These are phyloP conservation scores for Anisognathus igniventris DNA, from an alignment of 2,797 vertebrate genomes.

Conservation along the genomic window DNA sequence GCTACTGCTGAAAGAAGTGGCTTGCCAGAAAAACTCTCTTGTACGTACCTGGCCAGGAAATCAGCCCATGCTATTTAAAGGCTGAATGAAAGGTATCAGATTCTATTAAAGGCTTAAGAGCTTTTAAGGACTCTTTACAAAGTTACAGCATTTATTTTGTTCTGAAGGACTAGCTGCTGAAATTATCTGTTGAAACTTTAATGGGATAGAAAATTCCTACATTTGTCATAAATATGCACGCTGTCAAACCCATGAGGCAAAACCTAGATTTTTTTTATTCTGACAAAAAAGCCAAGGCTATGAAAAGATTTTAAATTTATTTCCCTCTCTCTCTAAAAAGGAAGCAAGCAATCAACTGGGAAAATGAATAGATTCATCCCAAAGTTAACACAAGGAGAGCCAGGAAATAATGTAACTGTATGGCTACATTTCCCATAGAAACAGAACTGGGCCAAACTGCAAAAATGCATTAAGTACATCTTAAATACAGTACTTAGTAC, in stretches of 20 bases:
- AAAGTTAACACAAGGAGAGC: neutral
- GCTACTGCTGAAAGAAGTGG: neutral
- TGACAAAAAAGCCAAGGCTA: neutral
- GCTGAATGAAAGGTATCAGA: neutral
- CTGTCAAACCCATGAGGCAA: slow-evolving; percentile 1
- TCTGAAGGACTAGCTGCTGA: neutral
- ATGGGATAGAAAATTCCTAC: slow-evolving; percentile 4
- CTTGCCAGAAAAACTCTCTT: neutral
- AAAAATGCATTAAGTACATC: neutral
- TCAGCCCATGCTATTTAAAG: neutral
- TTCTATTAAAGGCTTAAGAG: neutral
- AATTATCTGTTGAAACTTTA: slow-evolving; percentile 49
- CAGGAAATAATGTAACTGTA: neutral
- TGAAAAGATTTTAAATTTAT: neutral
- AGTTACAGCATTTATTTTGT: neutral
- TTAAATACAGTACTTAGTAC: neutral
- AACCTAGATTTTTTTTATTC: neutral
- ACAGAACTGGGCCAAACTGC: neutral
- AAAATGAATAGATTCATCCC: slow-evolving; percentile 3
- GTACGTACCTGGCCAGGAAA: neutral
- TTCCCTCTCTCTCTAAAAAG: neutral
- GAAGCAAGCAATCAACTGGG: slow-evolving; percentile 8
- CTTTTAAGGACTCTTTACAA: neutral
- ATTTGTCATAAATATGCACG: neutral
- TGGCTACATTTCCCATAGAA: neutral